phyloP scores from a whole-genome alignment of 2,113 vertebrate genomes.

The Charadrius vociferus region DNA sequence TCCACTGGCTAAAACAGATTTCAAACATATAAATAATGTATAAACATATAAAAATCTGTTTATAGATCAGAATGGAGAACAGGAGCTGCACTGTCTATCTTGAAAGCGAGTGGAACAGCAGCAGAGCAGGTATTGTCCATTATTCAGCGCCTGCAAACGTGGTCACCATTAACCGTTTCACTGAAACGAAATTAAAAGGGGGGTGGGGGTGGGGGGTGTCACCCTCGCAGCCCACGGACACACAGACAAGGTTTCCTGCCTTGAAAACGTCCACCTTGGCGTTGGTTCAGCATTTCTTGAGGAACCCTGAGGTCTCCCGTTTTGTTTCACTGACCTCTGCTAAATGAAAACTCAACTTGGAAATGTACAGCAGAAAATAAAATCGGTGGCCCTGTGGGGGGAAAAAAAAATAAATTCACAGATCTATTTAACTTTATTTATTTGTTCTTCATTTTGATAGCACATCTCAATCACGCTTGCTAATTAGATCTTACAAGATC shows the following conservation, averaged over 20 bases:
- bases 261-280: background rate
- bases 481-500: constrained; percentile 33
- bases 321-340: background rate
- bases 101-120: background rate
- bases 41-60: background rate
- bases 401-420: background rate
- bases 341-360: background rate
- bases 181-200: background rate
- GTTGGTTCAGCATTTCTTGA: background rate
- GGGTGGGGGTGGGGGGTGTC: background rate
- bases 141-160: background rate
- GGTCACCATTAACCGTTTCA: background rate
- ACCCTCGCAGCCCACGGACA: background rate
- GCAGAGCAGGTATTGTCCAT: background rate
- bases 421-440: background rate
- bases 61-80: background rate
- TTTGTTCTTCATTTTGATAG: constrained; percentile 60
- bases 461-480: background rate
- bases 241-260: background rate
- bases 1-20: background rate
- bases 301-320: background rate
- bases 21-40: background rate
- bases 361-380: background rate
- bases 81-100: background rate
- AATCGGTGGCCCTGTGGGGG: background rate